A percentile compares a stretch with the other conserved stretches of the same genome.
These are phyloP conservation scores for Sebastiscus tertius DNA, from an alignment of 2,797 vertebrate species.

Conservation along the genomic window DNA sequence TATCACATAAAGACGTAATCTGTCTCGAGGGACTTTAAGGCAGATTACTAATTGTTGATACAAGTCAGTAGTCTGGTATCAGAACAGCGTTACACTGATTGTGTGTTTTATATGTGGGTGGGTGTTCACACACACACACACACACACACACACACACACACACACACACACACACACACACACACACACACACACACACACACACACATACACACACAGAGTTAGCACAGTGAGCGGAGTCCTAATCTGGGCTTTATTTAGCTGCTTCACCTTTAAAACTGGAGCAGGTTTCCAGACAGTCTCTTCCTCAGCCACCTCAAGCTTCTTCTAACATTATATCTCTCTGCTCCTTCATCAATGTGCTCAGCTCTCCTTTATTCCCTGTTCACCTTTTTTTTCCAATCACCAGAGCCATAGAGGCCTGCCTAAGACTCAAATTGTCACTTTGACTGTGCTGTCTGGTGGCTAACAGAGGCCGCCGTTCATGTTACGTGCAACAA, in stretches of 20 bases:
- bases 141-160: slow-evolving; percentile 20
- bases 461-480: background rate
- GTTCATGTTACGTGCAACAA: slow-evolving; percentile 4
- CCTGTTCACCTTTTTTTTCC: slow-evolving; percentile 6
- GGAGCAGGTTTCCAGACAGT: slow-evolving; percentile 63
- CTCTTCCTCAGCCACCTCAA: slow-evolving; percentile 31
- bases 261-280: slow-evolving; percentile 77
- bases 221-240: slow-evolving; percentile 27
- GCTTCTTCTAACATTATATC: slow-evolving; percentile 24
- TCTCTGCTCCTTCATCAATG: slow-evolving; percentile 4
- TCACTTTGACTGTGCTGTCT: background rate
- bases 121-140: background rate
- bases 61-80: no score
- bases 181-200: slow-evolving; percentile 10
- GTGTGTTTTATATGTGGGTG: no score
- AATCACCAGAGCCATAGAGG: slow-evolving; percentile 14
- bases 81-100: no score
- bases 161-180: background rate
- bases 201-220: background rate
- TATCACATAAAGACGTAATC: no score
- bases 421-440: background rate
- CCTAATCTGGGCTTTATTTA: slow-evolving; percentile 74
- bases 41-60: no score
- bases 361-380: slow-evolving; percentile 3
- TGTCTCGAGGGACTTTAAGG: no score